Base-by-base conservation (phyloP, 2,113 vertebrate genomes). In the Gasterosteus aculeatus region DNA sequence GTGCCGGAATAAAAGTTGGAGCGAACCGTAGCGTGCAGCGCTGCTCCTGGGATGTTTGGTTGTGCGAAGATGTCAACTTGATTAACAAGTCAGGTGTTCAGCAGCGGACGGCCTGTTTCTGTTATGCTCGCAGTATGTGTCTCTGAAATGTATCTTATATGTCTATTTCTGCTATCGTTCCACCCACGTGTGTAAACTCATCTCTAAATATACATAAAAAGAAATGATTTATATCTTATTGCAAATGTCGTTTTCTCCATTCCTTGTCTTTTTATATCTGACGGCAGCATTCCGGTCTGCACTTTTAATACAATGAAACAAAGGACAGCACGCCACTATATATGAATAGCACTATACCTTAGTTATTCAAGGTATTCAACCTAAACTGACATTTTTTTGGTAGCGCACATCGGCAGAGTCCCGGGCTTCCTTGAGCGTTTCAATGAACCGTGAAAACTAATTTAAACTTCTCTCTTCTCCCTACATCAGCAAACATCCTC, bases 401-500 rank as follows among this genome's bases (percentile, higher is more conserved):
- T 39, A 35, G 22, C 18, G 42, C 49, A 38, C 31, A 60, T 41
- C 54, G 39, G 60, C 68, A n/a, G 39, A 11, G 7, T 31, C 11
- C 41, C 31, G 49, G 39, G 60, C n/a, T 41, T 80, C 77, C 68
- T 44, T 33, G 42, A 64, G 71, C 16, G 72, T 38, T 7, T 39
- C 35, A 65, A 33, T 57, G 59, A 76, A 62, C 46, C 63, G 69
- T 70, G 60, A 67, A 64, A 75, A 79, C 61, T 72, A 54, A 79
- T 82, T 78, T 63, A 69, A 66, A 71, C 22, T n/a, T 69, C 60
- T 59, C 39, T 59, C 14, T 63, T 19, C 66, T 38, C 62, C 65
- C 58, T 44, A 44, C 69, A 69, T 60, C 84, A 64, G 10, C 42
- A 53, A 62, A 63, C 62, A 57, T 66, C 66, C 70, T 76, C 35